phyloP scores from a whole-genome alignment of 2,888 invertebrate genomes.

The Drosophila hamatofila region DNA sequence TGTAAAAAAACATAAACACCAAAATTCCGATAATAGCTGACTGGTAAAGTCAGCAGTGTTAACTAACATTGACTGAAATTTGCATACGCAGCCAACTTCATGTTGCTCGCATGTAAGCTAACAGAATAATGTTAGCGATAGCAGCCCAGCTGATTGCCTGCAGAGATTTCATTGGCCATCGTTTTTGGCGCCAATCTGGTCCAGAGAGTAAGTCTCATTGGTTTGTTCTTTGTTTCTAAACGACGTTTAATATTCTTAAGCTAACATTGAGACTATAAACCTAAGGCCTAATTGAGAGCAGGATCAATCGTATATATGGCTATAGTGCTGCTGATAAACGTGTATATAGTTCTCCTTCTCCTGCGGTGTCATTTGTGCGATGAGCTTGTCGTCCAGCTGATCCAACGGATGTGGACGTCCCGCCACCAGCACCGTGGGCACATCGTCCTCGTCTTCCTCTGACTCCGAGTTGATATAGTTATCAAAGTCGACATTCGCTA shows the following conservation, averaged over 20 bases:
- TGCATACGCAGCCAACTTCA: slow-evolving; percentile 21
- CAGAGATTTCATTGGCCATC: too few species aligned
- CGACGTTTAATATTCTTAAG: slow-evolving; percentile 34
- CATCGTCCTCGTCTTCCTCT: slow-evolving; percentile 86
- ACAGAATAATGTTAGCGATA: background rate
- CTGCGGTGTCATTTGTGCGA: slow-evolving; percentile 94
- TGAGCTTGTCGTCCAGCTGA: slow-evolving; percentile 93
- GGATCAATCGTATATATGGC: slow-evolving; percentile 92
- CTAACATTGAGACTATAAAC: slow-evolving; percentile 47
- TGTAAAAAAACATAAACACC: slow-evolving; percentile 21
- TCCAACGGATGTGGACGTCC: slow-evolving; percentile 92
- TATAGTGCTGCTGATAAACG: slow-evolving; percentile 96
- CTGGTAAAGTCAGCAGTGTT: slow-evolving; percentile 11
- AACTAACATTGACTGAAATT: slow-evolving; percentile 18
- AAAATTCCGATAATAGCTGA: slow-evolving; percentile 39
- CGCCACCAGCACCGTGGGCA: slow-evolving; percentile 93
- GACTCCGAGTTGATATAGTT: slow-evolving; percentile 87
- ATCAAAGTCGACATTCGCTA: slow-evolving; percentile 90
- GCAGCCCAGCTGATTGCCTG: slow-evolving; percentile 21
- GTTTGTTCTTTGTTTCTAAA: background rate
- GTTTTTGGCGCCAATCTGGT: slow-evolving; percentile 32
- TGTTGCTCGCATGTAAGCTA: slow-evolving; percentile 8
- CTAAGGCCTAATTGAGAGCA: slow-evolving; percentile 29
- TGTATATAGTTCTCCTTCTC: slow-evolving; percentile 98
- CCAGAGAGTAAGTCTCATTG: too few species aligned